A percentile compares a stretch with the other conserved stretches of the same genome.
phyloP scores from a whole-genome alignment of 2,797 vertebrate genomes.

The Alosa sapidissima region DNA sequence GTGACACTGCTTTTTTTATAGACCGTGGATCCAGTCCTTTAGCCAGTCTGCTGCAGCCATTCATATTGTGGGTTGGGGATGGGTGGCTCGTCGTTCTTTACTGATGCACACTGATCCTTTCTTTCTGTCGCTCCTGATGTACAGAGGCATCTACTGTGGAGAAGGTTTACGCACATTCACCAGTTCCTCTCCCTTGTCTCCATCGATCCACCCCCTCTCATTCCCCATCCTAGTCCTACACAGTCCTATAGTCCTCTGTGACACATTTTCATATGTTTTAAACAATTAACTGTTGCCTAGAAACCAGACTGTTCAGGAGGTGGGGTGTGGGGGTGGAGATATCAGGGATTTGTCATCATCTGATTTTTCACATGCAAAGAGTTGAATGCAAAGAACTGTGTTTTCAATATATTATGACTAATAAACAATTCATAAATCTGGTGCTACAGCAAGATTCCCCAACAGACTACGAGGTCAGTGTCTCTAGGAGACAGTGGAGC shows the following conservation, averaged over 20 bases:
- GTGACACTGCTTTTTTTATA: conserved; percentile 25
- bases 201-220: conserved; percentile 27
- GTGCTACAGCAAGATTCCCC: conserved; percentile 6
- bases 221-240: conserved; percentile 37
- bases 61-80: neutral
- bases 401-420: neutral
- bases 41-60: conserved; percentile 38
- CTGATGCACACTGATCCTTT: neutral
- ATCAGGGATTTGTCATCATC: conserved; percentile 20
- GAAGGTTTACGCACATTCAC: neutral
- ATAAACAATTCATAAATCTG: conserved; percentile 15
- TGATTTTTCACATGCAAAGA: neutral
- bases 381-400: neutral
- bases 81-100: conserved; percentile 23
- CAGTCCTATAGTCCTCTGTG: conserved; percentile 39
- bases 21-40: conserved; percentile 40
- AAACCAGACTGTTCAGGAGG: conserved; percentile 52
- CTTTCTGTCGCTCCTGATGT: conserved; percentile 4
- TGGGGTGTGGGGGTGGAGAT: neutral
- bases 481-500: neutral
- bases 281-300: conserved; percentile 70
- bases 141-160: neutral
- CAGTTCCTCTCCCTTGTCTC: conserved; percentile 23
- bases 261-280: conserved; percentile 54
- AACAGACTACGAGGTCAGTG: neutral